phyloP scores from a whole-genome alignment of 64 coral and sea anemone genomes.

The Astreopora myriophthalma region DNA sequence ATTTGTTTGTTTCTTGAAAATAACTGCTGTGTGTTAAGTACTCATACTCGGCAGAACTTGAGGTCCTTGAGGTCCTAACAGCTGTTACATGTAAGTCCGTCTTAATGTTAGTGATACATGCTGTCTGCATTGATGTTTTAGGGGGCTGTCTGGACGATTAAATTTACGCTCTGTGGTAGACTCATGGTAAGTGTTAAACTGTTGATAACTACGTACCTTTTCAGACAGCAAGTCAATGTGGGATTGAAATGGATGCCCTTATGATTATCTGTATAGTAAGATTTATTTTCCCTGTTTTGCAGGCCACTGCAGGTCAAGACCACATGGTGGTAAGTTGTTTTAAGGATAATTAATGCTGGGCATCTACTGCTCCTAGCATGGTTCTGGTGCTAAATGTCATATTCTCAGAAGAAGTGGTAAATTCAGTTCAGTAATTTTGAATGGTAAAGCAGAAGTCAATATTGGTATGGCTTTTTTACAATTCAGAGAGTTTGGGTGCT shows the following conservation, averaged over 20 bases:
- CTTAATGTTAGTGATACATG: neutral
- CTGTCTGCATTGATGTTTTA: slow-evolving; percentile 4
- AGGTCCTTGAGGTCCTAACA: too few species aligned
- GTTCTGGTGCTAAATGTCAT: too few species aligned
- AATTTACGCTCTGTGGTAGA: slow-evolving; percentile 92
- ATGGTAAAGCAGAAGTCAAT: neutral
- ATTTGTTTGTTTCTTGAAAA: neutral
- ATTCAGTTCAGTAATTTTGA: neutral
- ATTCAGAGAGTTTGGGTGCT: slow-evolving; percentile 95
- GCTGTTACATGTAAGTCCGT: too few species aligned
- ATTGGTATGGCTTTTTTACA: neutral
- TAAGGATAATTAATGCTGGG: neutral
- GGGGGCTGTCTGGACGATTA: slow-evolving; percentile 98
- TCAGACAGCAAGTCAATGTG: neutral
- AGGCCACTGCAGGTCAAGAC: slow-evolving; percentile 98
- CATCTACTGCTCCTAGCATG: too few species aligned
- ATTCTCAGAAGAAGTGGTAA: neutral
- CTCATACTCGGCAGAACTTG: neutral
- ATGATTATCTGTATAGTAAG: neutral
- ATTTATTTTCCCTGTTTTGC: neutral
- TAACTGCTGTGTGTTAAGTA: too few species aligned
- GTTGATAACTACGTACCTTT: neutral
- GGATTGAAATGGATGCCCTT: neutral
- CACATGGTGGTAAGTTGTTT: slow-evolving; percentile 85
- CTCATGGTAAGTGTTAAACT: slow-evolving; percentile 71